A percentile compares a stretch with the other conserved stretches of the same genome.
Evolutionary conservation across 2,888 invertebrate genomes (phyloP).

Genomic region (Adineta ricciae): DNA sequence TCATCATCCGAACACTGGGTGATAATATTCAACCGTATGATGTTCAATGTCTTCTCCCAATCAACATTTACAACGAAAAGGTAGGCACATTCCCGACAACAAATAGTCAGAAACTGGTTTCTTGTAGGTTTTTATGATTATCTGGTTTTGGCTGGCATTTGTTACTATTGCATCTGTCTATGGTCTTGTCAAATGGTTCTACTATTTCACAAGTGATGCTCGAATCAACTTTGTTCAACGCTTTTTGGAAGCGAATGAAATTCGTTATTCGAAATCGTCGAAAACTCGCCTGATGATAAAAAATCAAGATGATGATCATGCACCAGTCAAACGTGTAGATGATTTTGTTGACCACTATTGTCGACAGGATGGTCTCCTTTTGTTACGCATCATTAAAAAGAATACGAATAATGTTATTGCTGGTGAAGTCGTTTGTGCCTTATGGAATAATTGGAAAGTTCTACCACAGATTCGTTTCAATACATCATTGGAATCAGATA

Average conservation of each 20-base stretch:
- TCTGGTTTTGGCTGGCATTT: constrained; percentile 31
- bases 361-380: constrained; percentile 31
- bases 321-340: constrained; percentile 22
- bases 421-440: constrained; percentile 30
- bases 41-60: constrained; percentile 33
- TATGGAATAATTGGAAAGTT: constrained; percentile 33
- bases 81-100: neutral
- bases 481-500: neutral
- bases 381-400: constrained; percentile 31
- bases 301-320: neutral
- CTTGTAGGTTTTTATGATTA: constrained; percentile 20
- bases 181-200: constrained; percentile 22
- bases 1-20: constrained; percentile 26
- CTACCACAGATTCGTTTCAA: constrained; percentile 19
- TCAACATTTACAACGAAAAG: constrained; percentile 34
- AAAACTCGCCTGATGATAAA: neutral
- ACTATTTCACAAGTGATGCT: neutral
- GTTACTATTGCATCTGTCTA: constrained; percentile 23
- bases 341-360: constrained; percentile 29
- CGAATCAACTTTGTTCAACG: constrained; percentile 22
- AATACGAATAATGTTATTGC: constrained; percentile 33
- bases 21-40: constrained; percentile 26
- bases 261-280: neutral
- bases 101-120: too few relatives aligned
- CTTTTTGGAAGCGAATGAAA: constrained; percentile 29